Conservation (phyloP, 2,888 invertebrate species). For the Eudemis profundana region DNA sequence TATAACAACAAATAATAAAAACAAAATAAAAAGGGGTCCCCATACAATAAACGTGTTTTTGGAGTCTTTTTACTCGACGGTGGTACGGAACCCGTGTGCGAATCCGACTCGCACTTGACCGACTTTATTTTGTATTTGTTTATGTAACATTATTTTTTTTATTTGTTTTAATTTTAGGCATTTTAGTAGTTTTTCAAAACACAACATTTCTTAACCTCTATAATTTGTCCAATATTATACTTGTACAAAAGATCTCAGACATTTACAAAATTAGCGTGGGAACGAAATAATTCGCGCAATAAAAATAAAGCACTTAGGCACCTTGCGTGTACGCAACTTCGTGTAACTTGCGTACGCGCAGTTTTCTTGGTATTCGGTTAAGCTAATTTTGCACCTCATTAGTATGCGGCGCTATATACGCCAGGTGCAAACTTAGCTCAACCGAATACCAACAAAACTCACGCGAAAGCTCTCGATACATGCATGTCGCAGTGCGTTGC, state of each 20-base stretch:
- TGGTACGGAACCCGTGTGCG: too few relatives aligned
- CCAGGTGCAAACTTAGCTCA: neutral
- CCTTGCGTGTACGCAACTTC: neutral
- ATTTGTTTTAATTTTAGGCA: too few relatives aligned
- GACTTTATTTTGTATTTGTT: too few relatives aligned
- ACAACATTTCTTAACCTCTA: too few relatives aligned
- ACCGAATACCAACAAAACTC: neutral
- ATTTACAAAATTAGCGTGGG: neutral
- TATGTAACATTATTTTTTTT: too few relatives aligned
- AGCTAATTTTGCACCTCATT: neutral
- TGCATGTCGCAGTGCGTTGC: slow-evolving; percentile 71
- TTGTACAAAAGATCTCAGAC: neutral
- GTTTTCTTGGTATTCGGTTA: neutral
- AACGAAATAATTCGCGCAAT: neutral
- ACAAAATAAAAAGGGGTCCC: too few relatives aligned
- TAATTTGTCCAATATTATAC: too few relatives aligned
- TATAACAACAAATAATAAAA: too few relatives aligned
- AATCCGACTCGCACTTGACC: too few relatives aligned
- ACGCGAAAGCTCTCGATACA: slow-evolving; percentile 42
- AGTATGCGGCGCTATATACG: neutral
- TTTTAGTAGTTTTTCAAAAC: too few relatives aligned
- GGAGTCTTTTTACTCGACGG: too few relatives aligned
- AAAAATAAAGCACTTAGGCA: neutral
- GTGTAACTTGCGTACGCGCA: neutral
- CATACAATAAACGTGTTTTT: too few relatives aligned